phyloP scores from a whole-genome alignment of 2,113 vertebrate species.

The Alexandromys fortis region DNA sequence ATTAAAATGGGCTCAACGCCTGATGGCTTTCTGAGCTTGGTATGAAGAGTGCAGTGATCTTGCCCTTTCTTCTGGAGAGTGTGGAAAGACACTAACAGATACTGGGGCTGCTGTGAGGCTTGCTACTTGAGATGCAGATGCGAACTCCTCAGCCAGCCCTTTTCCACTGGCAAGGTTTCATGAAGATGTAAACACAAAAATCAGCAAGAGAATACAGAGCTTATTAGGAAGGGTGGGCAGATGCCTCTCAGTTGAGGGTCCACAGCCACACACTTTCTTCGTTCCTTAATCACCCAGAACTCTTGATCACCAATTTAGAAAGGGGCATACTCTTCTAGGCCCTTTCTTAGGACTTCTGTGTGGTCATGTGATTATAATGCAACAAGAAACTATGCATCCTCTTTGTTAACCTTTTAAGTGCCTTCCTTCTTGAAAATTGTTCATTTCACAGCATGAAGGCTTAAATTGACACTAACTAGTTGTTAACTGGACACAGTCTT shows the following conservation, averaged over 20 bases:
- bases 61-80: conserved; percentile 7
- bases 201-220: not conserved
- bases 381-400: not conserved
- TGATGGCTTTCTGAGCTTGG: conserved; percentile 35
- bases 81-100: not conserved
- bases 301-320: not conserved
- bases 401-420: not conserved
- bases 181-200: not conserved
- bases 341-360: not conserved
- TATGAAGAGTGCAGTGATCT: not conserved
- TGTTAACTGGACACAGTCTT: not conserved
- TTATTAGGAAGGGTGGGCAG: too few relatives aligned
- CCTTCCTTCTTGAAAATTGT: not conserved
- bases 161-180: not conserved
- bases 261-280: not conserved
- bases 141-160: not conserved
- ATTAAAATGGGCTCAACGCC: not conserved
- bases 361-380: not conserved
- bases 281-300: not conserved
- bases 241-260: not conserved
- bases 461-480: not conserved
- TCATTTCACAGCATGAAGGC: not conserved
- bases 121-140: not conserved
- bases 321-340: not conserved
- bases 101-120: not conserved